Conservation (phyloP, 2,888 invertebrate species). For the Anthophora plumipes region DNA sequence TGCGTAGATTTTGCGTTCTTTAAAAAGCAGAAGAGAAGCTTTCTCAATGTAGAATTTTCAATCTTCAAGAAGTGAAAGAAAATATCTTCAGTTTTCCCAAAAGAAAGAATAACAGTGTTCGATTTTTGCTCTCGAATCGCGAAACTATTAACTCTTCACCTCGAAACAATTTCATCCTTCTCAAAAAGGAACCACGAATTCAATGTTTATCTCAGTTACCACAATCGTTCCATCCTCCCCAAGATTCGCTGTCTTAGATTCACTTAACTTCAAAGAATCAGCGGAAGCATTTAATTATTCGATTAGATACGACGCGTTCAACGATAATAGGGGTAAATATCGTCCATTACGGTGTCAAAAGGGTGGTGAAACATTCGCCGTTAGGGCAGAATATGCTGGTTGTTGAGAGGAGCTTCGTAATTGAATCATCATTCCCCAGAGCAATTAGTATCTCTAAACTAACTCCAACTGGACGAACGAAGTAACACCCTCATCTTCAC, state of each 20-base stretch:
- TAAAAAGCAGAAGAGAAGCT: no score
- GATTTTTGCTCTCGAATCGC: no score
- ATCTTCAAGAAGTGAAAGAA: no score
- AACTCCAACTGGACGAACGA: background rate
- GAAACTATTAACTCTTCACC: no score
- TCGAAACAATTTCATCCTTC: no score
- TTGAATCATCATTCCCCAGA: background rate
- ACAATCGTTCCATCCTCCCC: background rate
- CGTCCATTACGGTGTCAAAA: background rate
- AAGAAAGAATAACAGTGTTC: background rate
- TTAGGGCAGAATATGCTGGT: conserved; percentile 6
- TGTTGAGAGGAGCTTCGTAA: background rate
- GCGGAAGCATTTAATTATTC: conserved; percentile 39
- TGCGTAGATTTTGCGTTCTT: no score
- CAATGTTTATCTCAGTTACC: background rate
- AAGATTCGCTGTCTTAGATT: background rate
- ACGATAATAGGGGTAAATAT: conserved; percentile 21
- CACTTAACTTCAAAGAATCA: conserved; percentile 7
- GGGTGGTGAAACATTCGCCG: background rate
- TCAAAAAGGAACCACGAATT: background rate
- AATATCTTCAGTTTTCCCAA: background rate
- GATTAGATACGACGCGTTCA: conserved; percentile 28
- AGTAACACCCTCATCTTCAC: background rate
- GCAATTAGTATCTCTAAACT: conserved; percentile 23
- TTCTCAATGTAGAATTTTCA: no score